Evolutionary conservation across 2,113 vertebrate species (phyloP), one percentile per base, ranked within the genome.

Genomic region (Urocolius indicus): DNA sequence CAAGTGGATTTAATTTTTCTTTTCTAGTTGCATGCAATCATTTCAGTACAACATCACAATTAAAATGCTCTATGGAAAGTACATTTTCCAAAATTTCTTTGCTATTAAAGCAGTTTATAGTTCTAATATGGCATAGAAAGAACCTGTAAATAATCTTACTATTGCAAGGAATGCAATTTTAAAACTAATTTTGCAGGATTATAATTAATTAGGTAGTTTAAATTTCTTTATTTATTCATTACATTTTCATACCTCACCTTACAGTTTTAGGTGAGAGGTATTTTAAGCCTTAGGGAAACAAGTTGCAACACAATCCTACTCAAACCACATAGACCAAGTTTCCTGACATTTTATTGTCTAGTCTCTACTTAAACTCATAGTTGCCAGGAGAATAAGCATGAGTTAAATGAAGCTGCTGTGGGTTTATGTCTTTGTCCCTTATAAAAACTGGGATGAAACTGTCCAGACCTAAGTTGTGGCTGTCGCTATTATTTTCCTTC

Each of bases 121-220:
- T 58, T 89, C 93, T 73, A 78, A 83, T 62, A 76, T 29, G 30
- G 29, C 78, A 54, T 34, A 65, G n/a, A 79, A 92, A 77, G n/a
- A 76, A 73, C 9, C 13, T 85, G 63, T 67, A 93, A 87, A 85
- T 77, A 94, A 80, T 71, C 51, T 72, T 79, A 73, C 19, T 87
- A 52, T 69, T 91, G 77, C 66, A 94, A 91, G 21, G 45, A 75
- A 91, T 85, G 20, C 16, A 66, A 89, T 94, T 91, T 96, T 87
- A 93, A 58, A 74, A 76, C 58, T 93, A 93, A 85, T 95, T 95
- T 94, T 62, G n/a, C 46, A 59, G 41, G 6, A 51, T 27, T 93
- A 73, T 69, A 94, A 93, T 95, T 96, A 94, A 96, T 97, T 94
- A 84, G 43, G 38, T 81, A 74, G 69, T 95, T 86, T 89, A 66